Base-by-base conservation (phyloP, 2,888 invertebrate species). In the Tetropium fuscum region DNA sequence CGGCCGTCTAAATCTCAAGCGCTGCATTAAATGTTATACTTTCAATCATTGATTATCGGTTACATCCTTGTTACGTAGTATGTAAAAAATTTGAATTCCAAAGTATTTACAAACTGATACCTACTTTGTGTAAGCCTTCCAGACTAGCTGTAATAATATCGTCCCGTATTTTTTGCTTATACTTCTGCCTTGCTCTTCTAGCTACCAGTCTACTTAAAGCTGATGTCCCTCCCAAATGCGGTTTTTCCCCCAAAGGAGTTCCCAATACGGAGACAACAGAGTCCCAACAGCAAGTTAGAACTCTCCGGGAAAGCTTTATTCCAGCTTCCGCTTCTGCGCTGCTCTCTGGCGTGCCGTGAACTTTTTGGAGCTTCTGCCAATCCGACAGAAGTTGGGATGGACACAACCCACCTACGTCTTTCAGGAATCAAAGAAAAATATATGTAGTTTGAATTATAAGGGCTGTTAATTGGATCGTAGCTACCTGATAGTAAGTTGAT, bases 241-340 rank as follows among this genome's bases (percentile, higher is more conserved):
- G 77, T 59, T 77, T 79, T 64, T 81, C 89, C 1, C 87, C 88
- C 51, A 94, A 81, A 0, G 93, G 90, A 0, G 90, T 89, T 40
- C 95, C 93, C 10, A 97, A 82, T 0, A 97, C 94, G 10, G 92
- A 91, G 59, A 97, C 90, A 86, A 96, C 92, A 0, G 94, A 93
- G 30, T 92, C 91, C 97, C 97, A 97, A 74, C 95, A 95, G 72
- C 94, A 93, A 0, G 94, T 94, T 45, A 97, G 80, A 25, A 97
- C 89, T 56, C 92, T 85, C 71, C 92, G 84, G 0, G 92, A 89
- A 75, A 92, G 84, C 68, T 91, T 90, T 20, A 90, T 86, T 67
- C 93, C 93, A 0, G 94, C 94, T 74, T 92, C 92, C 8, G 90
- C 86, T 71, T 92, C 89, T 0, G 89, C 87, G 8, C 90, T 89